These are phyloP conservation scores for Crypturellus tataupa DNA, from an alignment of 2,797 vertebrate species.

Conservation along the genomic window DNA sequence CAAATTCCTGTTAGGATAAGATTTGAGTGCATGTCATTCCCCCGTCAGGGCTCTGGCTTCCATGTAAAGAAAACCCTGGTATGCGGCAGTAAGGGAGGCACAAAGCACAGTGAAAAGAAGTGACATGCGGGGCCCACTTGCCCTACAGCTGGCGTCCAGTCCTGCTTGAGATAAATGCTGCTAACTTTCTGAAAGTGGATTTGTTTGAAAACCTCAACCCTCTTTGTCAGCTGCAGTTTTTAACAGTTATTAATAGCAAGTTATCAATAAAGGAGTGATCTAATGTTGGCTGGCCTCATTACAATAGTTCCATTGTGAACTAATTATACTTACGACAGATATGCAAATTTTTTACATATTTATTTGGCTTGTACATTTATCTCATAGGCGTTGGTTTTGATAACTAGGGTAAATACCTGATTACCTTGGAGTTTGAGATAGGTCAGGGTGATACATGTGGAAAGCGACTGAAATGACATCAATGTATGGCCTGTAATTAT, in stretches of 20 bases:
- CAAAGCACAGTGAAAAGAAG: neutral
- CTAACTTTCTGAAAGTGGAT: neutral
- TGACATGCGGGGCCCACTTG: neutral
- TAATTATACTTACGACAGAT: neutral
- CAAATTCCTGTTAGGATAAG: neutral
- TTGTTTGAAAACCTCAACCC: neutral
- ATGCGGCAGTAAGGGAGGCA: neutral
- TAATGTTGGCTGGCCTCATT: neutral
- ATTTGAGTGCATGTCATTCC: neutral
- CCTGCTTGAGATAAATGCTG: neutral
- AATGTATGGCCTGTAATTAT: neutral
- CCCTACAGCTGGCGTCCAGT: neutral
- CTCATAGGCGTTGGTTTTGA: neutral
- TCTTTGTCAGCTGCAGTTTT: neutral
- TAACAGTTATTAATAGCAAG: conserved; percentile 33
- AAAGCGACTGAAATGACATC: neutral
- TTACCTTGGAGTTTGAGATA: neutral
- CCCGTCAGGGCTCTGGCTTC: neutral
- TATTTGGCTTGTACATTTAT: neutral
- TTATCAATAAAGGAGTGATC: conserved; percentile 19
- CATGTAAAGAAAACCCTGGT: neutral
- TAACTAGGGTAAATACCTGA: neutral
- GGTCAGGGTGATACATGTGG: neutral
- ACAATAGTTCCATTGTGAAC: neutral
- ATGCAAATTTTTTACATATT: neutral